Conservation (phyloP, 2,113 vertebrate genomes). For the Coregonus clupeaformis region DNA sequence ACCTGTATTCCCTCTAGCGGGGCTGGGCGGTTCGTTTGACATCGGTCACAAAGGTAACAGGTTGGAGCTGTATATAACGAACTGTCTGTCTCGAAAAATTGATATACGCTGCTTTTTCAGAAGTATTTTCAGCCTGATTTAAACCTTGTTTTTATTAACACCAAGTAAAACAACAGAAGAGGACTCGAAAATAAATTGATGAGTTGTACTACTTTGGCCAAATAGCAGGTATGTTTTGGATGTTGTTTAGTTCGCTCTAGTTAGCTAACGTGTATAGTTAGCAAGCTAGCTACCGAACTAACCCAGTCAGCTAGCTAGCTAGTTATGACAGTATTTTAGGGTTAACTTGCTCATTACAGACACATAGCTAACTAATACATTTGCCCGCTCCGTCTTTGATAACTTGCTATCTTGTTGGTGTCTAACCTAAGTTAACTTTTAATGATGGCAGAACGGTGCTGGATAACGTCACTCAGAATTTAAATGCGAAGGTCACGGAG, state of each 20-base stretch:
- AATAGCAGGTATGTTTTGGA: slow-evolving; percentile 48
- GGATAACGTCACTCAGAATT: no score
- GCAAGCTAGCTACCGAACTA: no score
- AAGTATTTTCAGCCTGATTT: slow-evolving; percentile 17
- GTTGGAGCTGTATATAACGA: slow-evolving; percentile 62
- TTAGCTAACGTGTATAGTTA: not conserved
- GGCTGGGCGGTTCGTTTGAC: slow-evolving; percentile 58
- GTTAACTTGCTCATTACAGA: no score
- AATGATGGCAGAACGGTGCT: no score
- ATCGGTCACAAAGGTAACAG: slow-evolving; percentile 76
- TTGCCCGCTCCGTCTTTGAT: no score
- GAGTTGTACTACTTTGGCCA: slow-evolving; percentile 12
- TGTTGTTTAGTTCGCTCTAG: not conserved
- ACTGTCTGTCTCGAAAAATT: slow-evolving; percentile 17
- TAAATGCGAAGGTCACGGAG: no score
- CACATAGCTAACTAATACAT: no score
- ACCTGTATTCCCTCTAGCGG: not conserved
- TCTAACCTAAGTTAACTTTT: no score
- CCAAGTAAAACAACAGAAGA: not conserved
- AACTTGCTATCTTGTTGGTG: no score
- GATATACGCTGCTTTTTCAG: not conserved
- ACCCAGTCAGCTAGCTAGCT: not conserved
- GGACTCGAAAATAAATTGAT: slow-evolving; percentile 7
- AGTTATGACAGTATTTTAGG: not conserved
- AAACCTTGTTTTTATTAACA: not conserved